These are phyloP conservation scores for Sceloporus tristichus DNA, from an alignment of 2,113 vertebrate genomes.

Conservation along the genomic window DNA sequence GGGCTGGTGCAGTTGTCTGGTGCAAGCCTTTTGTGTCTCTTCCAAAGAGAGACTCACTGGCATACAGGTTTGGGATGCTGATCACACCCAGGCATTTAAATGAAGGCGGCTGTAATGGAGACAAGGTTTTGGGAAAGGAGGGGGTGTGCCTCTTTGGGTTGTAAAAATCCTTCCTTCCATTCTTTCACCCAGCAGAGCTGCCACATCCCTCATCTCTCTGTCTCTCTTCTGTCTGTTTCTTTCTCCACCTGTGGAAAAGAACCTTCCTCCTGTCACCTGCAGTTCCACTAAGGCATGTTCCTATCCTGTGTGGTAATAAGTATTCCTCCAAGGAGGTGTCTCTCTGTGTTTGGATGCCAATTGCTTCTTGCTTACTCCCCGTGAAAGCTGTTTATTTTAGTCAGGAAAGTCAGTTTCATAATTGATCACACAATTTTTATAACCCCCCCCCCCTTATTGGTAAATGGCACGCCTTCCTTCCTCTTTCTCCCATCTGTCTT, in stretches of 20 bases:
- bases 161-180: fast-evolving
- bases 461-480: neutral
- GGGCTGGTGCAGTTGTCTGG: constrained; percentile 39
- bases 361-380: constrained; percentile 10
- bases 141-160: constrained; percentile 27
- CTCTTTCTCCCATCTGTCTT: neutral
- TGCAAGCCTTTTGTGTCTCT: constrained; percentile 40
- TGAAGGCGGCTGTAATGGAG: constrained; percentile 8
- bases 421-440: neutral
- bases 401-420: neutral
- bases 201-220: neutral
- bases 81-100: constrained; percentile 17
- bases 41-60: constrained; percentile 41
- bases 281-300: constrained; percentile 13
- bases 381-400: constrained; percentile 20
- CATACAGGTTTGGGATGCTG: constrained; percentile 10
- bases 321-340: neutral
- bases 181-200: fast-evolving
- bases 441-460: neutral
- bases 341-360: neutral
- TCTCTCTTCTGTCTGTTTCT: neutral
- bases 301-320: constrained; percentile 5
- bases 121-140: constrained; percentile 38
- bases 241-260: neutral
- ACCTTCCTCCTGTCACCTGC: neutral